Base-by-base conservation (phyloP, 2,113 vertebrate species). In the Heteronetta atricapilla region DNA sequence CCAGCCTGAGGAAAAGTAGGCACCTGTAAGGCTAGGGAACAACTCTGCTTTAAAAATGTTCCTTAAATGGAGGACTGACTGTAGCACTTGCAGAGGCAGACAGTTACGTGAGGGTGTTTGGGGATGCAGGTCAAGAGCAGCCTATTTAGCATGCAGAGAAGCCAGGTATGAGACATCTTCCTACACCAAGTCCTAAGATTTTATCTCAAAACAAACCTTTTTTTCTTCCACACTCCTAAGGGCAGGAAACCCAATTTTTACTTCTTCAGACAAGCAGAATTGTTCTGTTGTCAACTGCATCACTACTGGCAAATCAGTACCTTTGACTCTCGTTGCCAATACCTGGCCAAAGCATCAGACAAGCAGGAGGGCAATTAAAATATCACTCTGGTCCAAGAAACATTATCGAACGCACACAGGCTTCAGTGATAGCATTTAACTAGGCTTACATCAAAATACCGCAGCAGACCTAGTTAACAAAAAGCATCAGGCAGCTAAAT, bases 331-430 rank as follows among this genome's bases (percentile, higher is more conserved):
- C 63, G 12, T 33, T 56, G 67, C 89, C 87, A 88, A 68, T 34
- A 94, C 75, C 93, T 55, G 68, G 94, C 63, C 88, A 70, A 80
- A 77, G 52, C 64, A 86, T 70, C 94, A 94, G 72, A 94, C 11
- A 70, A 69, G 72, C 63, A 93, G 85, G n/a, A 86, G 78, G 56
- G 64, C 85, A 88, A 94, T 88, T 94, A 93, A 96, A 95, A 83
- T 50, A 87, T 70, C 82, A 50, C 63, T 87, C 63, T 83, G 31
- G 87, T 96, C 88, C 93, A 94, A 69, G 82, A 80, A 82, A 89
- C 67, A 42, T 56, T 64, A 34, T 9, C 2, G 0, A 87, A 82
- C 89, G 8, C 17, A 0, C 85, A 86, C 75, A 89, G 85, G 46
- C 42, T 91, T 77, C 82, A 55, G 67, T 28, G 75, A 73, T 67